Percentiles rank a stretch among this genome's conserved stretches.
Evolutionary conservation across 2,113 vertebrate species (phyloP).

Genomic region (Numida meleagris): DNA sequence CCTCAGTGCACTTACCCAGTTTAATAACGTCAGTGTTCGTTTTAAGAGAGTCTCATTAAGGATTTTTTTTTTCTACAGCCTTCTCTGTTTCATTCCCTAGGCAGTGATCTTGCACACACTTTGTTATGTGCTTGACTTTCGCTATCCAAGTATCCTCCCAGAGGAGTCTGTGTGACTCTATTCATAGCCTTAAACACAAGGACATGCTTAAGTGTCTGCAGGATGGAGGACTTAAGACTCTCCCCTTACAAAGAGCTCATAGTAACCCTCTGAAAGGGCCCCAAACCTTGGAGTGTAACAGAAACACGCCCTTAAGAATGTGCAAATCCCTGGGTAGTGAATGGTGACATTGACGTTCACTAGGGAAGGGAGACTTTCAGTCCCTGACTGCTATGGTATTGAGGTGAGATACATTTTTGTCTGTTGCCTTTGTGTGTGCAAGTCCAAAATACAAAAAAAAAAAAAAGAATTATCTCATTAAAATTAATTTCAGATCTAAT

Average conservation of each 20-base stretch:
- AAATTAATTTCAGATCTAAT: slow-evolving; percentile 40
- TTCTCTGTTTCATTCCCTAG: neutral
- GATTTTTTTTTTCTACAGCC: neutral
- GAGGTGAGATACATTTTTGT: neutral
- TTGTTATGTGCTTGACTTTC: neutral
- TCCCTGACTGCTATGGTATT: neutral
- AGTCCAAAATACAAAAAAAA: neutral
- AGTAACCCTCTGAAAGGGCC: neutral
- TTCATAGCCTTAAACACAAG: neutral
- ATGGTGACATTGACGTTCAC: neutral
- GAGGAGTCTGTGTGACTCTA: neutral
- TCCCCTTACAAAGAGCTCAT: neutral
- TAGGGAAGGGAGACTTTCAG: neutral
- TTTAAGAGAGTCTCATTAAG: neutral
- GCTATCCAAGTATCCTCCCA: neutral
- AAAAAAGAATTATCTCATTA: neutral
- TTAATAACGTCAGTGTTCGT: neutral
- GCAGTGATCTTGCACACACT: neutral
- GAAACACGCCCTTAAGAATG: neutral
- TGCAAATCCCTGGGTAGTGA: neutral
- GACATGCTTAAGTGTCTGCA: neutral
- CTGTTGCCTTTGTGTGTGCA: neutral
- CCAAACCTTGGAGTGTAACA: neutral
- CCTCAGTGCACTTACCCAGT: neutral
- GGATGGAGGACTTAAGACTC: neutral